Percentiles rank a stretch among this genome's conserved stretches.
Conservation (phyloP, 2,113 vertebrate genomes). For the Eretmochelys imbricata region DNA sequence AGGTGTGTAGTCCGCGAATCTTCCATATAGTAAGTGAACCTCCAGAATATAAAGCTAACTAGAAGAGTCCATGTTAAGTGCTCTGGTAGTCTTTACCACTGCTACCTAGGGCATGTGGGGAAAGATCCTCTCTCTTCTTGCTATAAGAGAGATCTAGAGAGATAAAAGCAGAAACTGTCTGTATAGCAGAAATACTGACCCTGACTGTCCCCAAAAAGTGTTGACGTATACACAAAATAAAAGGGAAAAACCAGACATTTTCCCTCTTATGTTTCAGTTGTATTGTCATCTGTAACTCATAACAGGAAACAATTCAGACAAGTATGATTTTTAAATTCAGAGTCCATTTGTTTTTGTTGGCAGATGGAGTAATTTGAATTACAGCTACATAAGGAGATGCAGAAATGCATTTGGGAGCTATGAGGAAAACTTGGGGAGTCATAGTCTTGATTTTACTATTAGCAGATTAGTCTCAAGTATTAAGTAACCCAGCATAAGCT, state of each 20-base stretch:
- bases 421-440: neutral
- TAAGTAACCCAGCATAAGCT: neutral
- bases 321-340: neutral
- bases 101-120: rapidly evolving
- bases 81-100: neutral
- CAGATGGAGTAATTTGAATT: neutral
- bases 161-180: neutral
- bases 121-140: neutral
- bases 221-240: neutral
- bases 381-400: neutral
- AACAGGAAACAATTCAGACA: neutral
- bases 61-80: neutral
- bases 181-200: neutral
- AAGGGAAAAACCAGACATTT: neutral
- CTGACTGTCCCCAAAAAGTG: neutral
- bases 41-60: neutral
- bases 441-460: neutral
- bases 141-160: neutral
- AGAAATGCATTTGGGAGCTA: neutral
- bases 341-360: neutral
- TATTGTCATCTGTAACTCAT: neutral
- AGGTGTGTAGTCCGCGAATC: neutral
- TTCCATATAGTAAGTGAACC: neutral
- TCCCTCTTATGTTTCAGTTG: neutral
- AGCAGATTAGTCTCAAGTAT: neutral